These are phyloP conservation scores for Lepus americanus DNA, from an alignment of 2,113 vertebrate genomes.

Conservation along the genomic window DNA sequence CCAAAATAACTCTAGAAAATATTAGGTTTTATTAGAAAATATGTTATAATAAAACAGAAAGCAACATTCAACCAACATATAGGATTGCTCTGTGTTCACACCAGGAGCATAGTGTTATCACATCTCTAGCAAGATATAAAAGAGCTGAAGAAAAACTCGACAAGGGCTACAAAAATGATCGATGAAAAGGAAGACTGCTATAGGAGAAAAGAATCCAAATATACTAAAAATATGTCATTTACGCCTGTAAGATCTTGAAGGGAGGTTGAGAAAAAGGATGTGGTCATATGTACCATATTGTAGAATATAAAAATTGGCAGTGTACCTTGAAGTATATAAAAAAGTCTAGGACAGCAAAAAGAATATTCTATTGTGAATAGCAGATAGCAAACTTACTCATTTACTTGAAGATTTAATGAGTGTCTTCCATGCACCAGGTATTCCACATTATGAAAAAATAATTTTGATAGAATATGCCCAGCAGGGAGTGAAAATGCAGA, in stretches of 20 bases:
- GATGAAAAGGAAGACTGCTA: neutral
- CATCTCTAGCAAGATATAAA: constrained; percentile 52
- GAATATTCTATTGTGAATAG: neutral
- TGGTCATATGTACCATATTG: neutral
- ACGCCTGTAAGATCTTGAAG: constrained; percentile 51
- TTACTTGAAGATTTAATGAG: constrained; percentile 52
- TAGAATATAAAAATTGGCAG: constrained; percentile 34
- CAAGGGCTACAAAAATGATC: neutral
- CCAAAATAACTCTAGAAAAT: constrained; percentile 30
- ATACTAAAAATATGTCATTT: neutral
- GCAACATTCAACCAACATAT: neutral
- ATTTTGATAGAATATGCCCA: constrained; percentile 29
- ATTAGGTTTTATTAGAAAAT: constrained; percentile 19
- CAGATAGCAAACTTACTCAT: neutral
- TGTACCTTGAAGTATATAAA: neutral
- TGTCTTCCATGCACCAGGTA: neutral
- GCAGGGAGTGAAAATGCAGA: neutral
- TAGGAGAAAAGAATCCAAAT: constrained; percentile 48
- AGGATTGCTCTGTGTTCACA: neutral
- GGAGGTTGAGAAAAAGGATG: neutral
- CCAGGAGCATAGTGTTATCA: constrained; percentile 28
- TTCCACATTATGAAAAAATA: constrained; percentile 6
- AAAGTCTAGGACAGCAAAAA: constrained; percentile 36
- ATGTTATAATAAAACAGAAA: constrained; percentile 38
- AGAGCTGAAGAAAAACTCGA: constrained; percentile 55